Evolutionary conservation across 2,113 vertebrate genomes (phyloP), one percentile per base, ranked within the genome.

Genomic region (Lonchura striata): DNA sequence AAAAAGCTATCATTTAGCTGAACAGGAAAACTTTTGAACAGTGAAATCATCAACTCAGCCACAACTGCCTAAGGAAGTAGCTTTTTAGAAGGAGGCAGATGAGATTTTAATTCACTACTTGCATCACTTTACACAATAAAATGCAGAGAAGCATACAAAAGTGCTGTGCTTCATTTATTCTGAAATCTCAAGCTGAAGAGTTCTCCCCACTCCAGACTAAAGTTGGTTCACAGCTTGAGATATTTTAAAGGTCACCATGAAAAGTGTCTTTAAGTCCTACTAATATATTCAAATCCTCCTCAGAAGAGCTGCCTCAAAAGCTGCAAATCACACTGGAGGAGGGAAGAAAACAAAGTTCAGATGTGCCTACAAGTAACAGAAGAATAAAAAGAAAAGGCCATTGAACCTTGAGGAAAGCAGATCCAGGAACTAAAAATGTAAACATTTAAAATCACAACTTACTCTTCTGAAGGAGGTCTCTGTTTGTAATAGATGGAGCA

Each of bases 401-500:
- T 19, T 87, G 70, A 88, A 94, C 83, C 37, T 31, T 20, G 37
- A 80, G 17, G 13, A 89, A 87, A 72, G 28, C 33, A 68, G 28
- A 82, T 15, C 31, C 77, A 91, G 41, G 25, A 86, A 92, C 30
- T 49, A 84, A 50, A 82, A 79, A 37, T 1, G 12, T 13, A 61
- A 10, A 66, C 0, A 1, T 93, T 87, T 77, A 91, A 97, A 88
- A 72, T 18, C 41, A 66, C 37, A 76, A 97, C 97, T 96, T 92
- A 97, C 94, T 53, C 95, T 96, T 97, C 88, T 24, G 96, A 90
- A 87, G 93, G 1, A 25, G 88, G 65, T 77, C 61, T 92, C 93
- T 96, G 78, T 60, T 75, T 96, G 91, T 83, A 93, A 95, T 94
- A 97, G 92, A 97, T 78, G 78, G 97, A 97, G 53, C 89, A 95